phyloP scores from a whole-genome alignment of 2,113 vertebrate genomes.

The Macaca mulatta region DNA sequence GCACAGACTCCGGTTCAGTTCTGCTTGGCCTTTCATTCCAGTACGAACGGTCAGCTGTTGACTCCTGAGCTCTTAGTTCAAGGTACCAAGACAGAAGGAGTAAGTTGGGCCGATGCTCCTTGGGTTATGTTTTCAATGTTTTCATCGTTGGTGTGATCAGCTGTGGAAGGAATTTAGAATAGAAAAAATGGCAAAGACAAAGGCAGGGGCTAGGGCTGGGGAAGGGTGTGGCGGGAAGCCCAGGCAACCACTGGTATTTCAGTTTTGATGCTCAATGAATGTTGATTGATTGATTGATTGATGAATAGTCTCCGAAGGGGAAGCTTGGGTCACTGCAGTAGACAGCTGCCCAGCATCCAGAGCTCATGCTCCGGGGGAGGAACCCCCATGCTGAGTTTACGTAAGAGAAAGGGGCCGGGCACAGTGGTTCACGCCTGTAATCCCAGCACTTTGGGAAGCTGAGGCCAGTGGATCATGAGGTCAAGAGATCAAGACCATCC shows the following conservation, averaged over 20 bases:
- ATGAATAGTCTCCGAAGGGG: background rate
- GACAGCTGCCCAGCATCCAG: background rate
- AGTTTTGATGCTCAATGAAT: background rate
- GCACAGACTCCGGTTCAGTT: background rate
- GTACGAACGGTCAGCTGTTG: background rate
- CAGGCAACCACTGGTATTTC: background rate
- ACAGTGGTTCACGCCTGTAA: no score
- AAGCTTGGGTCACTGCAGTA: accelerated
- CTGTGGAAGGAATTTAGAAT: background rate
- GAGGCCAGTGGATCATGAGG: no score
- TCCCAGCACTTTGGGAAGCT: no score
- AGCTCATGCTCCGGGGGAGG: background rate
- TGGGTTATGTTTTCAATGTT: accelerated
- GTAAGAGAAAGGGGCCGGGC: no score
- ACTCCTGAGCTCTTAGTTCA: background rate
- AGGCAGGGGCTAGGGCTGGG: background rate
- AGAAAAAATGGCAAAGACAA: background rate
- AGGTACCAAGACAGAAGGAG: background rate
- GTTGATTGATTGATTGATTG: background rate
- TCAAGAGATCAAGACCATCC: no score
- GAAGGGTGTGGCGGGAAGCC: background rate
- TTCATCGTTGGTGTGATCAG: background rate
- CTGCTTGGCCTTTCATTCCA: background rate
- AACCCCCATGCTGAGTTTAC: no score
- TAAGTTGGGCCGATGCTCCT: background rate